Percentiles rank a stretch among this genome's conserved stretches.
Conservation (phyloP, 2,113 vertebrate genomes). For the Callipepla californica region DNA sequence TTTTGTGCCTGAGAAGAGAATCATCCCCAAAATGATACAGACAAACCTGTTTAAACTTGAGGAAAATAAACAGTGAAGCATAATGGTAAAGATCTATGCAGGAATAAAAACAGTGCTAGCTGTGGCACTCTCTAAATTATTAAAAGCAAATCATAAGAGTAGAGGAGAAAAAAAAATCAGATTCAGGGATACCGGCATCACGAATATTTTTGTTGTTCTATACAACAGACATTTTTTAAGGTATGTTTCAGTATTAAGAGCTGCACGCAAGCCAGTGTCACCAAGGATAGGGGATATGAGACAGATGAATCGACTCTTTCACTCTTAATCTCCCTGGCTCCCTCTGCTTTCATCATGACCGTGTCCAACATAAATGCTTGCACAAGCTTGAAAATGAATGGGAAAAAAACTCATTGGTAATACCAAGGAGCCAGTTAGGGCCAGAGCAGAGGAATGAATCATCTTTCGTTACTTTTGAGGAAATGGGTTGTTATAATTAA, state of each 20-base stretch:
- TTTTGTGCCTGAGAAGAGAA: constrained; percentile 36
- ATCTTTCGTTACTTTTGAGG: constrained; percentile 51
- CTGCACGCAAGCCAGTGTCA: background rate
- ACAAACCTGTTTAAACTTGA: background rate
- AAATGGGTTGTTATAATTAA: constrained; percentile 70
- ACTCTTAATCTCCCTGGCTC: background rate
- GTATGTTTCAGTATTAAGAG: background rate
- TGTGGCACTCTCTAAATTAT: background rate
- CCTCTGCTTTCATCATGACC: background rate
- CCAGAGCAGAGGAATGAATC: constrained; percentile 57
- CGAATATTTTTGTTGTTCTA: background rate
- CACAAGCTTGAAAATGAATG: constrained; percentile 62
- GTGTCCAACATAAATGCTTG: constrained; percentile 48
- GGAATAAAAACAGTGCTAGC: background rate
- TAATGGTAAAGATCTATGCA: background rate
- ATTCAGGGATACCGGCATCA: background rate
- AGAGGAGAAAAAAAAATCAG: background rate
- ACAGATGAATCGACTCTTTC: background rate
- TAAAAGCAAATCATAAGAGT: background rate
- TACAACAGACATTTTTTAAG: background rate
- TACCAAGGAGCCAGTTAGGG: constrained; percentile 16
- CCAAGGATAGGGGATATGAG: background rate
- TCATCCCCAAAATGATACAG: background rate
- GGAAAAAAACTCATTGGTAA: constrained; percentile 41
- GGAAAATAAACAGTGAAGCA: background rate